A percentile compares a stretch with the other conserved stretches of the same genome.
phyloP scores from a whole-genome alignment of 1,140 invertebrate genomes.

The Pseudomyrmex cubaensis region DNA sequence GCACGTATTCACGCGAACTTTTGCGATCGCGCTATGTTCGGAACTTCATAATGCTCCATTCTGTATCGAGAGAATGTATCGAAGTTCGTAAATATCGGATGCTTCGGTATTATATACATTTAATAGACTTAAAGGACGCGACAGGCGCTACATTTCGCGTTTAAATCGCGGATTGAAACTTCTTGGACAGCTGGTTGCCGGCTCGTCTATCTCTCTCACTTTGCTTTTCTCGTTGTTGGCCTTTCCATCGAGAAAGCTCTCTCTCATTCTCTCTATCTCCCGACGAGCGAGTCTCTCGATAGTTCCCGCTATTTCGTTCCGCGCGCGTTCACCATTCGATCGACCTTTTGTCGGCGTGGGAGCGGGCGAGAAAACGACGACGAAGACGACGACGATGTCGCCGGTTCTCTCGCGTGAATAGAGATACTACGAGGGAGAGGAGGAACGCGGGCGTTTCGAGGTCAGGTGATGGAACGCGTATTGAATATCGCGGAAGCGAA shows the following conservation, averaged over 20 bases:
- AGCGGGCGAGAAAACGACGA: slow-evolving; percentile 34
- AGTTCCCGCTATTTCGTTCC: slow-evolving; percentile 31
- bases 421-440: slow-evolving; percentile 21
- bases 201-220: neutral
- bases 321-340: slow-evolving; percentile 43
- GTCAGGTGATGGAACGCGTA: slow-evolving; percentile 55
- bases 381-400: slow-evolving; percentile 4
- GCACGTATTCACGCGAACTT: neutral
- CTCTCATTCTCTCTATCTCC: slow-evolving; percentile 29
- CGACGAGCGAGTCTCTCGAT: slow-evolving; percentile 19
- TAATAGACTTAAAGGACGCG: neutral
- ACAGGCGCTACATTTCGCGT: slow-evolving; percentile 7
- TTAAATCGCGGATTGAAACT: slow-evolving; percentile 30
- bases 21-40: neutral
- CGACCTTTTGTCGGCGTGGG: slow-evolving; percentile 49
- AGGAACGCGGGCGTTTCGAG: slow-evolving; percentile 36
- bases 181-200: slow-evolving; percentile 11
- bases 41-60: neutral
- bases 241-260: neutral
- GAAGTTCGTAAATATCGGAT: neutral
- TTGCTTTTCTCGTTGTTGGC: too few species aligned
- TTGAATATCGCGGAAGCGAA: slow-evolving; percentile 61
- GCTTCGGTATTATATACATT: slow-evolving; percentile 31
- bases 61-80: neutral
- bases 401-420: slow-evolving; percentile 35